Base-by-base conservation (phyloP, 1,140 invertebrate genomes). In the Tetraneura akinire region DNA sequence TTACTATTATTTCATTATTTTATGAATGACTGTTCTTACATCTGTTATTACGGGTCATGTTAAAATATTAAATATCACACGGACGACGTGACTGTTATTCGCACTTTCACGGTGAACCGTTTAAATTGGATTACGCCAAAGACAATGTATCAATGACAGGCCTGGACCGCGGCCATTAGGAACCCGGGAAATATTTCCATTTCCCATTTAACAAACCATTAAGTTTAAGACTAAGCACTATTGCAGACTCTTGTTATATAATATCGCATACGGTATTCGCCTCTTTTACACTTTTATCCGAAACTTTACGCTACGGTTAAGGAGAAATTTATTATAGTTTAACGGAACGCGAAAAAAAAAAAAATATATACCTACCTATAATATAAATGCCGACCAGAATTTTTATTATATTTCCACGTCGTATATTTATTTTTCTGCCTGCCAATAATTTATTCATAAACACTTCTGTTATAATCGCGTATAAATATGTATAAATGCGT, bases 151-250 rank as follows among this genome's bases (percentile, higher is more conserved):
- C 71, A 76, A 55, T 23, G 71, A 57, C 71, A 37, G 53, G 26
- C 29, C 51, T 37, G 49, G n/a, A 76, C 71, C 45, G 21, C 16
- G 51, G n/a, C 71, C 71, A 42, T 76, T 76, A 57, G 37, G 51
- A 21, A 21, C 49, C 51, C 71, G 21, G 11, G 71, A 57, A 76
- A 76, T 57, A 57, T 55, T 57, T 74, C 29, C 51, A 55, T 74
- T 57, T 76, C 29, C 53, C 51, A 42, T 37, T 37, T 53, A 74
- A 74, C 71, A 16, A 57, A 16, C 51, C 53, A 57, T 76, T 57
- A 57, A 57, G 29, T 76, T 37, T 57, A 23, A 76, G 51, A 18
- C 21, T 26, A 42, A 55, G 18, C 26, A 21, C n/a, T n/a, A n/a
- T n/a, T n/a, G n/a, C 51, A 3, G 68, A 10, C 3, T n/a, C 14